A percentile compares a stretch with the other conserved stretches of the same genome.
phyloP scores from a whole-genome alignment of 2,888 invertebrate species.

The Polyommatus icarus region DNA sequence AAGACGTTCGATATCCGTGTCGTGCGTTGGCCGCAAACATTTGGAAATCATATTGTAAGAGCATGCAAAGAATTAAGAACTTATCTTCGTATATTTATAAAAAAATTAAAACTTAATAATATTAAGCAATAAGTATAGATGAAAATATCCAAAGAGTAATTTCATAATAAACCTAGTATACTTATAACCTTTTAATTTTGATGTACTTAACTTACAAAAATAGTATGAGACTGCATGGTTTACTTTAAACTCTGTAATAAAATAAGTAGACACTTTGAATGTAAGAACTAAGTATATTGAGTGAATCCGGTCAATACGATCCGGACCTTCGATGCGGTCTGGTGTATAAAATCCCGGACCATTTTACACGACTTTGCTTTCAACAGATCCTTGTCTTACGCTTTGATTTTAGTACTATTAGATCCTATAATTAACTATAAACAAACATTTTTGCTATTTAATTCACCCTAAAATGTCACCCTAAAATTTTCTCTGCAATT shows the following conservation, averaged over 20 bases:
- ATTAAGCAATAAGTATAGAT: no score
- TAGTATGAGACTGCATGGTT: background rate
- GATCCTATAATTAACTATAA: background rate
- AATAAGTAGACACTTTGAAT: constrained; percentile 1
- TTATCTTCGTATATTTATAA: no score
- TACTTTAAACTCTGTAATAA: background rate
- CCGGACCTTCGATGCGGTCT: constrained; percentile 73
- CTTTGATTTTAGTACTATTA: constrained; percentile 22
- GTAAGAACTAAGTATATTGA: constrained; percentile 28
- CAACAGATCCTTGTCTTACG: constrained; percentile 36
- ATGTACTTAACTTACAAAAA: background rate
- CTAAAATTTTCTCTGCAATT: no score
- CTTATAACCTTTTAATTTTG: no score
- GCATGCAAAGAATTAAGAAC: no score
- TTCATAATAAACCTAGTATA: no score
- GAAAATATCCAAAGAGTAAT: no score
- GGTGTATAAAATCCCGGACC: constrained; percentile 68
- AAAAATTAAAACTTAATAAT: no score
- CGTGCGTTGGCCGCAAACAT: no score
- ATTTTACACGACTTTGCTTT: constrained; percentile 72
- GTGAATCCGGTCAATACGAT: constrained; percentile 51
- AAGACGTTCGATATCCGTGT: no score
- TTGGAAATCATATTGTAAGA: no score
- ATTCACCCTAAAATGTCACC: no score
- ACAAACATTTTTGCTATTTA: background rate